Percentiles rank a stretch among this genome's conserved stretches.
phyloP scores from a whole-genome alignment of 2,888 invertebrate species.

The Tenthredo mesomela region DNA sequence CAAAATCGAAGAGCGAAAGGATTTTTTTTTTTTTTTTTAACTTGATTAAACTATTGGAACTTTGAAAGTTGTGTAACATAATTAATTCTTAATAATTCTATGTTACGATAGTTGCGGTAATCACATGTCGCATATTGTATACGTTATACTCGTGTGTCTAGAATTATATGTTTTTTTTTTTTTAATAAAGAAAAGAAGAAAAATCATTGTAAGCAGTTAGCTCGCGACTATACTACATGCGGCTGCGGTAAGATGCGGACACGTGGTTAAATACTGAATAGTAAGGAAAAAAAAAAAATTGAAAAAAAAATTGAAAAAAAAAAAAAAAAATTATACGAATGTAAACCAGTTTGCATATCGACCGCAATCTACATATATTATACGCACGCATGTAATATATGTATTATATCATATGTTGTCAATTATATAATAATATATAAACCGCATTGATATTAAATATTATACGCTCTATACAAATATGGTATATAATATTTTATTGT shows the following conservation, averaged over 20 bases:
- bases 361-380: background rate
- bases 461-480: background rate
- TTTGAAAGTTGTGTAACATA: background rate
- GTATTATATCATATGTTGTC: background rate
- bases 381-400: background rate
- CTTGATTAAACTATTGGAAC: background rate
- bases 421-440: slow-evolving; percentile 4
- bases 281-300: background rate
- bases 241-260: background rate
- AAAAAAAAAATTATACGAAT: background rate
- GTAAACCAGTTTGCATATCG: slow-evolving; percentile 14
- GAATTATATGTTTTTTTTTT: background rate
- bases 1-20: background rate
- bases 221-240: background rate
- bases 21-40: background rate
- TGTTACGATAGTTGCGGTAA: background rate
- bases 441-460: background rate
- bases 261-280: slow-evolving; percentile 7
- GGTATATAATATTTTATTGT: background rate
- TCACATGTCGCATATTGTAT: background rate
- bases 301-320: background rate
- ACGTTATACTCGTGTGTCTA: background rate
- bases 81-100: background rate
- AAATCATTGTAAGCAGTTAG: background rate
- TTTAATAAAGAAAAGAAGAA: background rate